phyloP scores from a whole-genome alignment of 2,113 vertebrate species.

The Arothron firmamentum region DNA sequence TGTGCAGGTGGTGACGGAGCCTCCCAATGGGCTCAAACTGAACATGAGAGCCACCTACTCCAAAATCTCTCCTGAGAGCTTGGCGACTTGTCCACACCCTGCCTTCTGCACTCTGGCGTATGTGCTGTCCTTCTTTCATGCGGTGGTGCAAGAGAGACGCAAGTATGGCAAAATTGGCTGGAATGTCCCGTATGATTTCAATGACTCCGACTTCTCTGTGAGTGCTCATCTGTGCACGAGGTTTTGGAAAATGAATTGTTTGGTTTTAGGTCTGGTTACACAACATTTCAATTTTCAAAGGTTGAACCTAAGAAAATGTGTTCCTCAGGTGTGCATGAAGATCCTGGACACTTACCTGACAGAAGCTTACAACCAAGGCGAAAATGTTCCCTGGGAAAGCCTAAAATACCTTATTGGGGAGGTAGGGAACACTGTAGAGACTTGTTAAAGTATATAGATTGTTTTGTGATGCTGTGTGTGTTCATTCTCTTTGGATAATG shows the following conservation, averaged over 20 bases:
- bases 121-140: slow-evolving; percentile 92
- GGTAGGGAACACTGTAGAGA: slow-evolving; percentile 66
- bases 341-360: slow-evolving; percentile 90
- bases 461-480: not conserved
- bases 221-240: not conserved
- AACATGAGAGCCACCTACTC: slow-evolving; percentile 94
- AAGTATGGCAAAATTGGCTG: slow-evolving; percentile 97
- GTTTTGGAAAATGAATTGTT: too few species aligned
- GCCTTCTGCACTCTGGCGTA: slow-evolving; percentile 87
- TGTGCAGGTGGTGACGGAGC: slow-evolving; percentile 90
- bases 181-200: slow-evolving; percentile 94
- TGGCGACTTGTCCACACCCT: slow-evolving; percentile 81
- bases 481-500: not conserved
- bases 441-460: not conserved
- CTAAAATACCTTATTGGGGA: slow-evolving; percentile 96
- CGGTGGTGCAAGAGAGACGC: slow-evolving; percentile 92
- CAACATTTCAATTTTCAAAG: not conserved
- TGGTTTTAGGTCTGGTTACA: not conserved
- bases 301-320: not conserved
- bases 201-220: slow-evolving; percentile 94
- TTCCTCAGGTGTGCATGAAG: slow-evolving; percentile 91
- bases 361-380: slow-evolving; percentile 82
- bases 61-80: slow-evolving; percentile 78
- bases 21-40: slow-evolving; percentile 91
- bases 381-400: slow-evolving; percentile 89